Evolutionary conservation across 2,113 vertebrate genomes (phyloP), one percentile per base, ranked within the genome.

Genomic region (Pitta sordida): DNA sequence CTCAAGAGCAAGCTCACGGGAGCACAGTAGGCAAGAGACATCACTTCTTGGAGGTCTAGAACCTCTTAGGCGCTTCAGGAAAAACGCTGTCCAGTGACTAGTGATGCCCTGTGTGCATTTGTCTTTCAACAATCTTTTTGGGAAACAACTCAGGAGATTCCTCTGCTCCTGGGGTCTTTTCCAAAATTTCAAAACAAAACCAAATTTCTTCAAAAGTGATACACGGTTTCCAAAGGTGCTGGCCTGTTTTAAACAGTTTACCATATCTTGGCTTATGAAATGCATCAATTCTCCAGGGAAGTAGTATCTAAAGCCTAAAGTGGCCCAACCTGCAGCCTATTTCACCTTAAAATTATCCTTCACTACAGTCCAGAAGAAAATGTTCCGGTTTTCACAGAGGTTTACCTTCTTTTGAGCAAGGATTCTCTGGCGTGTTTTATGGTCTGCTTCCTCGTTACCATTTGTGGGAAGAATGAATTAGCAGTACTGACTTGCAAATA

Each of bases 401-500:
- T 78, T 63, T 52, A 5, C 87, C 46, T 81, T 81, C 60, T 44
- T 24, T 52, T 24, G 27, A 81, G 62, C 23, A 86, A 62, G 9
- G 36, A 55, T 67, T 63, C 23, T 78, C 59, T 51, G 39, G 11
- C 14, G 17, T 52, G 13, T 29, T 86, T 93, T 55, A 59, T 37
- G 16, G 59, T 46, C 56, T 91, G 36, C 56, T 91, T 81, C 26
- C 15, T 21, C 48, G 14, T 10, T 69, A 67, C 20, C 29, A 36
- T 58, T 81, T 70, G 48, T 64, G 65, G 78, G 41, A 91, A 51
- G 74, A 86, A 84, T 59, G 39, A 89, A 75, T 81, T 91, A 84
- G 37, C 43, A 21, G 56, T n/a, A 71, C 80, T 68, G 77, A 84
- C 56, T 75, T 84, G 46, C 21, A 86, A 84, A 78, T 75, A 89